Evolutionary conservation across 2,888 invertebrate species (phyloP).

Genomic region (Caenorhabditis doughertyi): DNA sequence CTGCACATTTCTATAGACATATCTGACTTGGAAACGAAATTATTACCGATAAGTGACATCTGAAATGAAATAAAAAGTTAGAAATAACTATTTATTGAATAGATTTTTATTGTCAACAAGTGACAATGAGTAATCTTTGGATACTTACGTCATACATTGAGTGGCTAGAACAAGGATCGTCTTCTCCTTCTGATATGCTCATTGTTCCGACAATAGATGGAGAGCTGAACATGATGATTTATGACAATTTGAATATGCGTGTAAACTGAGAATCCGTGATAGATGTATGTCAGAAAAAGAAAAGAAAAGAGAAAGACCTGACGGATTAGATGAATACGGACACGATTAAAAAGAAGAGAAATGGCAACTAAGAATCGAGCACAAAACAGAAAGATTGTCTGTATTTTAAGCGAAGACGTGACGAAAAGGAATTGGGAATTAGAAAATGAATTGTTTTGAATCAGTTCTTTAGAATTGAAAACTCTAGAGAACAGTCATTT

Average conservation of each 20-base stretch:
- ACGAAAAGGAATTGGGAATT: neutral
- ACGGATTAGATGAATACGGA: constrained; percentile 42
- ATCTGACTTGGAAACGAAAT: neutral
- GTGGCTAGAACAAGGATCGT: constrained; percentile 32
- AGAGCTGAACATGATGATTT: constrained; percentile 14
- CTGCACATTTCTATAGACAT: constrained; percentile 27
- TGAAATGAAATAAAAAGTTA: constrained; percentile 7
- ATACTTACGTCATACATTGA: constrained; percentile 36
- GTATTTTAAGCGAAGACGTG: constrained; percentile 15
- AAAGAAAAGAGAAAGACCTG: neutral
- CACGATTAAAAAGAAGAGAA: constrained; percentile 26
- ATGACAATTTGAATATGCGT: neutral
- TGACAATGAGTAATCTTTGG: constrained; percentile 8
- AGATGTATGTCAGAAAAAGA: neutral
- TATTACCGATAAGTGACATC: constrained; percentile 25
- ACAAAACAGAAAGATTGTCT: constrained; percentile 53
- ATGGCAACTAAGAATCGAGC: constrained; percentile 17
- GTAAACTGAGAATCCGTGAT: constrained; percentile 3
- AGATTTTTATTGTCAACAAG: neutral
- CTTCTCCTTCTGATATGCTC: constrained; percentile 36
- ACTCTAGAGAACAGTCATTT: neutral
- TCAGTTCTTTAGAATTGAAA: neutral
- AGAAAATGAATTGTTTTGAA: constrained; percentile 17
- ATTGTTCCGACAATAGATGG: constrained; percentile 26
- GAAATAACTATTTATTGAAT: neutral